Evolutionary conservation across 2,888 invertebrate species (phyloP), one percentile per base, ranked within the genome.

Genomic region (Agonopterix arenella): DNA sequence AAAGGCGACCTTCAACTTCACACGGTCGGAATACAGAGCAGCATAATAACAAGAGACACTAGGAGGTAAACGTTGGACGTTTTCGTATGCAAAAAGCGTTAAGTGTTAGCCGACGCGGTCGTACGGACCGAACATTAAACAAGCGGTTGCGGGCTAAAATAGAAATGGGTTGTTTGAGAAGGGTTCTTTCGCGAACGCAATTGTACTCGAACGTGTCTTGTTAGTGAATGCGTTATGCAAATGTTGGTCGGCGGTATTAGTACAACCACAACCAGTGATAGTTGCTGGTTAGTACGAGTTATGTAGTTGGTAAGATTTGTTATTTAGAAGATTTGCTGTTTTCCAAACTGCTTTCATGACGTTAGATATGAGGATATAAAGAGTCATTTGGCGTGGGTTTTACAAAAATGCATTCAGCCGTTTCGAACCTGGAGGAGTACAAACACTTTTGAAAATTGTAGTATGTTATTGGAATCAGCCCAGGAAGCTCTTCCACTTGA

Each of bases 51-150:
- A 76, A 77, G 80, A 80, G 83, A 47, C 79, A 82, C 74, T 76
- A 71, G 71, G 71, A 79, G 79, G 79, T 80, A 75, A 77, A 75
- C 69, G 76, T 75, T 70, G 73, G 78, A 73, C 76, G 75, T 74
- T 85, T 88, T 84, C 80, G 88, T 88, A 88, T 89, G 88, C 89
- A 89, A 89, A 89, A 88, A 84, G 85, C 86, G 89, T 86, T 80
- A 86, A 84, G 83, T 85, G 83, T 83, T 84, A 84, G 84, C 84
- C 84, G 81, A 73, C 81, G 84, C 82, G 84, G 83, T 82, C 80
- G 84, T 86, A 85, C 84, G 80, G 84, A 73, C 80, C 83, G 80
- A 84, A 85, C 88, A 85, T 88, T 88, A 88, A 88, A 85, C 88
- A 86, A 84, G 82, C 80, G 82, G 81, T 77, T 73, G 78, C 73